Evolutionary conservation across 1,140 invertebrate species (phyloP), one percentile per base, ranked within the genome.

Genomic region (Epicauta chinensis): DNA sequence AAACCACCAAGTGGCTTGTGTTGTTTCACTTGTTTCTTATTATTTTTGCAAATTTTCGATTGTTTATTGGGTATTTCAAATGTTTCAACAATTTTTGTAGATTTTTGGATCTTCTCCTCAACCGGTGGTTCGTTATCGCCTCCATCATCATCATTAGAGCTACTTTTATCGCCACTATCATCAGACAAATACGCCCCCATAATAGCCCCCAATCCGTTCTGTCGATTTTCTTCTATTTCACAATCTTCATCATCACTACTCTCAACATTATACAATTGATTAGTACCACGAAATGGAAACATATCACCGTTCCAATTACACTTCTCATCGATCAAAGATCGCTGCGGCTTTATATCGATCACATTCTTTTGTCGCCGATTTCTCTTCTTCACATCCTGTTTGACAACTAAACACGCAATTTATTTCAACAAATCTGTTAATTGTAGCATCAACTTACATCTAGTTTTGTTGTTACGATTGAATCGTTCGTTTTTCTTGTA

Each of bases 141-240:
- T 16, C 50, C 41, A 13, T 11, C 38, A 43, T 58, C 15, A 36
- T 67, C 64, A 44, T n/a, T n/a, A n/a, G n/a, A n/a, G n/a, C n/a
- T n/a, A n/a, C n/a, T n/a, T n/a, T n/a, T n/a, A n/a, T n/a, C n/a
- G n/a, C n/a, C n/a, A n/a, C n/a, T n/a, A n/a, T 76, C 74, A 65
- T 74, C 74, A 30, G 74, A 75, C 35, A 68, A 70, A 71, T 80
- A 80, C 46, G 74, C 69, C 55, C 68, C 70, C 44, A 79, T 77
- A 23, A 80, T 65, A 47, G 69, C 72, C 37, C 70, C 68, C 46
- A 80, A 64, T 15, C 76, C 75, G 55, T 72, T 72, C n/a, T 61
- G 48, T 41, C 31, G 62, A 60, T 69, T 67, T 40, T 56, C 41
- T 34, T 69, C 66, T 53, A 65, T 64, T 49, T 67, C 61, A 51